phyloP scores from a whole-genome alignment of 2,113 vertebrate genomes.

The Saguinus imperator region DNA sequence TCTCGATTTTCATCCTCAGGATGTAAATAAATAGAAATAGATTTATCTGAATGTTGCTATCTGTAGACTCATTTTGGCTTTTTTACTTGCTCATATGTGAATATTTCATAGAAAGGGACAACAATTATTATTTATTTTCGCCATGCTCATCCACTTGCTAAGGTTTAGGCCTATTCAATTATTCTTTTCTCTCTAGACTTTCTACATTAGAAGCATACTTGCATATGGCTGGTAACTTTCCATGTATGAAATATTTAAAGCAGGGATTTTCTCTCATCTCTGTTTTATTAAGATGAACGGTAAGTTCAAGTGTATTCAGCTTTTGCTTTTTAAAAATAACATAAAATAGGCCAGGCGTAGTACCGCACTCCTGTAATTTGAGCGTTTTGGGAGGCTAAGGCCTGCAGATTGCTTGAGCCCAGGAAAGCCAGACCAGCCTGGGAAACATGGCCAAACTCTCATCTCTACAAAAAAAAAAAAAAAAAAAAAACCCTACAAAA shows the following conservation, averaged over 20 bases:
- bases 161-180: background rate
- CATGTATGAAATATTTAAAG: background rate
- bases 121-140: background rate
- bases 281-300: background rate
- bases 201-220: background rate
- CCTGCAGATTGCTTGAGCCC: too few species aligned
- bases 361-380: too few species aligned
- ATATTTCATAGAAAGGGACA: background rate
- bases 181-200: background rate
- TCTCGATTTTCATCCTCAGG: background rate
- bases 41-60: background rate
- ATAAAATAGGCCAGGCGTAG: background rate
- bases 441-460: too few species aligned
- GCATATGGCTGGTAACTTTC: background rate
- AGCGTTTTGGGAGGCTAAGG: too few species aligned
- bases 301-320: background rate
- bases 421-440: too few species aligned
- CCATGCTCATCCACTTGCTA: background rate
- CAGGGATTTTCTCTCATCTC: background rate
- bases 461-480: too few species aligned
- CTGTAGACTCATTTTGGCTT: background rate
- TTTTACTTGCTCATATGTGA: background rate
- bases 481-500: too few species aligned
- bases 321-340: background rate
- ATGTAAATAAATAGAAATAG: background rate